Percentiles rank a stretch among this genome's conserved stretches.
phyloP scores from a whole-genome alignment of 2,888 invertebrate species.

The Ophonus ardosiacus region DNA sequence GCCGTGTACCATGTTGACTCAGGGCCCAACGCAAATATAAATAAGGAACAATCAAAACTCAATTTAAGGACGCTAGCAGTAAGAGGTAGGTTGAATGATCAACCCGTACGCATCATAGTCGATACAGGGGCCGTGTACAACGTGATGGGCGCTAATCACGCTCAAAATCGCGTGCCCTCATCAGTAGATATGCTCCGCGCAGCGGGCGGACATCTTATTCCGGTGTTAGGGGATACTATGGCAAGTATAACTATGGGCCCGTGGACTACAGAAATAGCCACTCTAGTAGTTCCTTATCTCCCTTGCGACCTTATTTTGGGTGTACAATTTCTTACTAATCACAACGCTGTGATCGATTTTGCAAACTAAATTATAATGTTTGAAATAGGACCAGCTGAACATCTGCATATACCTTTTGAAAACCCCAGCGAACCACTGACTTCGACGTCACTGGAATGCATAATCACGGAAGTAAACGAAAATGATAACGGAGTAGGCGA shows the following conservation, averaged over 20 bases:
- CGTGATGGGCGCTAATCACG: neutral
- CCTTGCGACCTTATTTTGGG: neutral
- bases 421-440: too few relatives aligned
- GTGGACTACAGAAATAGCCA: constrained; percentile 4
- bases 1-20: neutral
- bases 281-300: constrained; percentile 28
- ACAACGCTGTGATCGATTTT: neutral
- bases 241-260: neutral
- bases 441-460: neutral
- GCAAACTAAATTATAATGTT: neutral
- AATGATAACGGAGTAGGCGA: neutral
- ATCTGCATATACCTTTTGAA: too few relatives aligned
- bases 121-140: neutral
- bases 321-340: neutral
- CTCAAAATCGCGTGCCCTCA: neutral
- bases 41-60: neutral
- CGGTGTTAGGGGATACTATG: constrained; percentile 16
- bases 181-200: neutral
- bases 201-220: constrained; percentile 2
- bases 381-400: too few relatives aligned
- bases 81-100: neutral
- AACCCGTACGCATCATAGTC: neutral
- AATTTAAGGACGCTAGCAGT: too few relatives aligned
- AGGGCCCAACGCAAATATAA: neutral
- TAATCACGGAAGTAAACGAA: neutral